These are phyloP conservation scores for Gortyna flavago DNA, from an alignment of 2,888 invertebrate genomes.

Conservation along the genomic window DNA sequence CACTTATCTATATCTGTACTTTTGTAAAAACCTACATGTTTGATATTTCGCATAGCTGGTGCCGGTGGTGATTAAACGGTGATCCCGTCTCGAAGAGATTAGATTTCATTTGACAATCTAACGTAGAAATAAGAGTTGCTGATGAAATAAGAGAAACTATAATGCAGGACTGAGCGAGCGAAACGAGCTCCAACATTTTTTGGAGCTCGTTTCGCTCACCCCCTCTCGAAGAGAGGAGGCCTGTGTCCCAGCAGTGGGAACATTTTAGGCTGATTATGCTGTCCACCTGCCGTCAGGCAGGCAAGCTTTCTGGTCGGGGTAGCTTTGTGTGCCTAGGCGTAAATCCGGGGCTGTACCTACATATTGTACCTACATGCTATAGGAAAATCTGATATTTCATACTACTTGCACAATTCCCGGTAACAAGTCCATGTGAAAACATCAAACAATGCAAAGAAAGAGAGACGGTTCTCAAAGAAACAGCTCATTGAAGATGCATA, in stretches of 20 bases:
- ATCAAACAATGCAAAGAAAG: constrained; percentile 80
- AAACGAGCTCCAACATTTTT: no score
- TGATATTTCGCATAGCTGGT: not conserved
- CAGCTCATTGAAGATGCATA: constrained; percentile 84
- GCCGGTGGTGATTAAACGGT: not conserved
- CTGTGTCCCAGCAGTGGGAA: not conserved
- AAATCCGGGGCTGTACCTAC: not conserved
- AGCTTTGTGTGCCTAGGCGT: not conserved
- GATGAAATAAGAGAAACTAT: not conserved
- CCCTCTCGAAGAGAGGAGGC: no score
- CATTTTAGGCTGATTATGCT: not conserved
- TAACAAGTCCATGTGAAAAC: constrained; percentile 83
- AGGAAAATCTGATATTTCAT: constrained; percentile 49
- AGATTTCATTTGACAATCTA: not conserved
- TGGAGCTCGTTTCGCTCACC: not conserved
- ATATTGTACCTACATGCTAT: not conserved
- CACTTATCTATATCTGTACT: not conserved
- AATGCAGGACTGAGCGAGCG: not conserved
- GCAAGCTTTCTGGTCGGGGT: not conserved
- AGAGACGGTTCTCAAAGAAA: constrained; percentile 82
- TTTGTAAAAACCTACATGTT: not conserved
- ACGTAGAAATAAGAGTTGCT: not conserved
- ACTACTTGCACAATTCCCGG: constrained; percentile 71
- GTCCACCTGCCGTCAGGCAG: not conserved
- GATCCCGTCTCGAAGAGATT: not conserved